Evolutionary conservation across 2,113 vertebrate species (phyloP), one percentile per base, ranked within the genome.

Genomic region (Trachemys scripta): DNA sequence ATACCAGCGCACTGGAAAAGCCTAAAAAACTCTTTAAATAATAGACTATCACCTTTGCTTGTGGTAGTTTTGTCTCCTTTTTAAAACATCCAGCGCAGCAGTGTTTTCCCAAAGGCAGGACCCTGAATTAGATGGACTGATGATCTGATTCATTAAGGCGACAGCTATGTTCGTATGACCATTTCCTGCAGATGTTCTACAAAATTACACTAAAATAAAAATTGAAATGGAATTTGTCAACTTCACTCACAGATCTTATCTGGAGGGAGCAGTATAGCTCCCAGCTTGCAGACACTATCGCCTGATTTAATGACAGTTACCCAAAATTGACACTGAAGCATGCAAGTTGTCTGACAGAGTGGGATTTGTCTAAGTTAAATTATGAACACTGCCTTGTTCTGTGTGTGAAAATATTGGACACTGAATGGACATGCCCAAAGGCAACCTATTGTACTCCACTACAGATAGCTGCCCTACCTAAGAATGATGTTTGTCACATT

Each of bases 1-100:
- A 78, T 75, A 78, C 25, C 51, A 45, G 65, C 27, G 54, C 92
- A 51, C 49, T 0, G 0, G 47, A 94, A 91, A 97, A 95, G 95
- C 65, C 82, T 92, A 93, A 96, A 93, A 96, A 87, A 75, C 59
- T 91, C 72, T 92, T 83, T 75, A 87, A 57, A 79, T 50, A 83
- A 3, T 1, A 89, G 96, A 86, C 4, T 38, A 54, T 82, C 82
- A 22, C 45, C 76, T 90, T 50, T 88, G 62, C 75, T 93, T 12
- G 72, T 27, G n/a, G 56, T 25, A 19, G 38, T 83, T 95, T 80
- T 57, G 24, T 47, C 19, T 72, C 29, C 82, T 78, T 50, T 82
- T 82, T 27, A 31, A 84, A 89, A 35, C 24, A 45, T 29, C n/a
- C 10, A 38, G 6, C 38, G 24, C 78, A 84, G 80, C 82, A 89